Evolutionary conservation across 2,888 invertebrate genomes (phyloP), one percentile per base, ranked within the genome.

Genomic region (Thyatira batis): DNA sequence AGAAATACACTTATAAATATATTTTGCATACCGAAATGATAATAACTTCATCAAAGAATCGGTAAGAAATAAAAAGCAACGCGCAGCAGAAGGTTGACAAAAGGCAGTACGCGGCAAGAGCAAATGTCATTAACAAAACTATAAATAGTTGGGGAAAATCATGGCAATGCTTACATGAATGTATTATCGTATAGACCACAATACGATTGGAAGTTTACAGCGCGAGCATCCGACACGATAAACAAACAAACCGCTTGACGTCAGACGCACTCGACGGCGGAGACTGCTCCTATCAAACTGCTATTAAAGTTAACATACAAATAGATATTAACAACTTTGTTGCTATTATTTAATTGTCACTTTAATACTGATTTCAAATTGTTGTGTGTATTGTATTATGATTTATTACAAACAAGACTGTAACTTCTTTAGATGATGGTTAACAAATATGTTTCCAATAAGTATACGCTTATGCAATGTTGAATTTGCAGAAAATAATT

Each of bases 161-260:
- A 44, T 28, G 20, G 49, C 33, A 58, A 57, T 61, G 61, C 64
- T 71, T 75, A 73, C 72, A 67, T 69, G 68, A 67, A 68, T 67
- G 73, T 72, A 79, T 77, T 78, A 78, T 72, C 70, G 76, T 71
- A 73, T 67, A 62, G 67, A 69, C 76, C 78, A 83, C 85, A 83
- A 84, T 82, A 80, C 75, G 74, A 76, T 84, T 84, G 84, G 83
- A 87, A 85, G 88, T 88, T 87, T 87, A 89, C 84, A 82, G 69
- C 72, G 76, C 76, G 71, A 71, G 82, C 82, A 82, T 85, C 85
- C 85, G 82, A 80, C 76, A 65, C 71, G 73, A 80, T 85, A 87
- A 88, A 87, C 87, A 89, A 87, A 85, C 84, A 85, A 70, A 66
- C 60, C 58, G 60, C 45, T 57, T 85, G 84, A 88, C 89, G 89